Conservation (phyloP, 1,140 invertebrate genomes). For the Aphis craccivora region DNA sequence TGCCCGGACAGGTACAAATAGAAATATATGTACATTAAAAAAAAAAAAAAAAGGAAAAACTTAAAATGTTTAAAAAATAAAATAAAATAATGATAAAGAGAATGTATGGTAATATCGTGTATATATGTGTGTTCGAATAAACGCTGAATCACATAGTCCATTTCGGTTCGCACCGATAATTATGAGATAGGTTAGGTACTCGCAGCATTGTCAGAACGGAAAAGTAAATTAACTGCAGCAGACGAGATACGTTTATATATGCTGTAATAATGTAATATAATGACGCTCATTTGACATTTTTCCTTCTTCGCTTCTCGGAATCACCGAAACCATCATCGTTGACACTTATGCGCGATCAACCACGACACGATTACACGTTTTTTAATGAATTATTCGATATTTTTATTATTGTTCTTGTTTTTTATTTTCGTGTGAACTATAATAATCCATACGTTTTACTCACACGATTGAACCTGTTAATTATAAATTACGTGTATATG, state of each 20-base stretch:
- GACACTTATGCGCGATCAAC: neutral
- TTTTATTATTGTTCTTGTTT: neutral
- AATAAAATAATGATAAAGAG: neutral
- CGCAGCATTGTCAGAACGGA: neutral
- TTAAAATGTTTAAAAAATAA: constrained; percentile 19
- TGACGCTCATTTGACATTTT: constrained; percentile 22
- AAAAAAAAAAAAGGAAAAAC: constrained; percentile 39
- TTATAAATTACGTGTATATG: neutral
- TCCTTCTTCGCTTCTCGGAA: neutral
- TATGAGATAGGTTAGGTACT: neutral
- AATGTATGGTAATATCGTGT: constrained; percentile 39
- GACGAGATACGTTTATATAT: neutral
- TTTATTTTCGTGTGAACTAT: neutral
- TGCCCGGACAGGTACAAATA: constrained; percentile 38
- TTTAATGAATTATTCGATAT: neutral
- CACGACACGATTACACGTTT: neutral
- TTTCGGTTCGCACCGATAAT: constrained; percentile 50
- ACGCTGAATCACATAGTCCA: constrained; percentile 50
- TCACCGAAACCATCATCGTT: neutral
- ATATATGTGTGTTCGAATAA: constrained; percentile 18
- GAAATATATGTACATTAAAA: constrained; percentile 1
- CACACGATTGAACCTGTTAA: neutral
- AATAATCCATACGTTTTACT: neutral
- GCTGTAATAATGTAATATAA: neutral
- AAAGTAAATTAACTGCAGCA: constrained; percentile 30